A percentile compares a stretch with the other conserved stretches of the same genome.
Conservation (phyloP, 2,888 invertebrate genomes). For the Andrena haemorrhoa region DNA sequence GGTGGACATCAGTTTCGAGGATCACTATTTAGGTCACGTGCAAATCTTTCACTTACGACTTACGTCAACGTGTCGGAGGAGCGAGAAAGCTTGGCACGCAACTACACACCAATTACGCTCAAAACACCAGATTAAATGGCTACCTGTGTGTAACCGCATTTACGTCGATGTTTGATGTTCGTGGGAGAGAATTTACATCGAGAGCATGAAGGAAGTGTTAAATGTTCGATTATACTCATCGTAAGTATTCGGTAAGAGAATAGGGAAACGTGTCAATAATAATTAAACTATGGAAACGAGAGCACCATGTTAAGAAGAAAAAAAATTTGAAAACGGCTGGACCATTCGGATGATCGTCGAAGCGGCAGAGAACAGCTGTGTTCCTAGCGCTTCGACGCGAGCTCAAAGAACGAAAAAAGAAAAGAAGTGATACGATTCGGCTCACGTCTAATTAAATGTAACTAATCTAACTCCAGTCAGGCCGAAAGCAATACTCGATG, state of each 20-base stretch:
- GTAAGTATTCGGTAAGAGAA: constrained; percentile 47
- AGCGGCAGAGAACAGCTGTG: not conserved
- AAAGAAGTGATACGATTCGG: constrained; percentile 36
- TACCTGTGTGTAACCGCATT: constrained; percentile 36
- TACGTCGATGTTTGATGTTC: constrained; percentile 56
- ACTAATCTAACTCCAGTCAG: constrained; percentile 47
- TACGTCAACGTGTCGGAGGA: not conserved
- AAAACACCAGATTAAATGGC: constrained; percentile 38
- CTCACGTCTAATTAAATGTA: constrained; percentile 36
- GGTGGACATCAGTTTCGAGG: constrained; percentile 44
- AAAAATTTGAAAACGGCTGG: constrained; percentile 34
- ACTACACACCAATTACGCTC: constrained; percentile 42
- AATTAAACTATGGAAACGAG: constrained; percentile 29
- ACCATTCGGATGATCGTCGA: constrained; percentile 52
- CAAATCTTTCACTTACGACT: constrained; percentile 17
- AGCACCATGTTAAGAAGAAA: constrained; percentile 33
- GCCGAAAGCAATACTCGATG: constrained; percentile 66
- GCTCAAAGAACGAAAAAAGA: constrained; percentile 31
- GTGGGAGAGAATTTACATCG: constrained; percentile 27
- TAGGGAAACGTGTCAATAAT: constrained; percentile 49
- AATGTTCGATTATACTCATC: constrained; percentile 52
- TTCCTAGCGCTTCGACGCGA: constrained; percentile 35
- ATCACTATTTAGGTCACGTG: constrained; percentile 25
- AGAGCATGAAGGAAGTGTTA: constrained; percentile 28
- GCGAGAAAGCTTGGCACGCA: constrained; percentile 8